Evolutionary conservation across 2,888 invertebrate genomes (phyloP), one percentile per base, ranked within the genome.

Genomic region (Volucella zonaria): DNA sequence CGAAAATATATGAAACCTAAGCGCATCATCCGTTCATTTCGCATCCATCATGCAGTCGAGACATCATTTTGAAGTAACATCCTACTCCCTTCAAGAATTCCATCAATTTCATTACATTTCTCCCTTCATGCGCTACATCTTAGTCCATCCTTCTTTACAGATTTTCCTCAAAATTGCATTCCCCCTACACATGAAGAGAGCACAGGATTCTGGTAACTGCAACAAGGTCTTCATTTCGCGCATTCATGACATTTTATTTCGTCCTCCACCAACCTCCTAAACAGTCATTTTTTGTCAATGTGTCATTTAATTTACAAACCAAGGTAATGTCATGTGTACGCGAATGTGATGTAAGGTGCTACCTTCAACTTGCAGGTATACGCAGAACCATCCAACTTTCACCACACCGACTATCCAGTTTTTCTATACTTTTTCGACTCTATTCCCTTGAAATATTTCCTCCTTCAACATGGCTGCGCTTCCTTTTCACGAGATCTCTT

Each of bases 381-480:
- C 51, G 18, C 12, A 11, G 15, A 31, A n/a, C 12, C 11, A 40
- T 38, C 12, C 43, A 49, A 23, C 31, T 31, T 31, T 43, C 56
- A 54, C 12, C 14, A 18, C 12, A 64, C 67, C 67, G 73, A 67
- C 43, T 47, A 11, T 31, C 6, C 12, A n/a, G n/a, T 78, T 71
- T 58, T 58, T 62, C 58, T 59, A 11, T 10, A 10, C 14, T 14
- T 49, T 38, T 11, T 18, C n/a, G 40, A 45, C 66, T 54, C 43
- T 45, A 43, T 54, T 61, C 52, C 54, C 47, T 43, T 31, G 59
- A 73, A 82, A 73, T 78, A 82, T 78, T 67, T 82, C 40, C 56
- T 78, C 73, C 62, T 77, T 82, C 77, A 51, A 47, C 82, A 62
- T 78, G 47, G 62, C 56, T 82, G 62, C 73, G 82, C 73, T 82